Evolutionary conservation across 2,888 invertebrate species (phyloP), one percentile per base, ranked within the genome.

Genomic region (Brachylomia viminalis): DNA sequence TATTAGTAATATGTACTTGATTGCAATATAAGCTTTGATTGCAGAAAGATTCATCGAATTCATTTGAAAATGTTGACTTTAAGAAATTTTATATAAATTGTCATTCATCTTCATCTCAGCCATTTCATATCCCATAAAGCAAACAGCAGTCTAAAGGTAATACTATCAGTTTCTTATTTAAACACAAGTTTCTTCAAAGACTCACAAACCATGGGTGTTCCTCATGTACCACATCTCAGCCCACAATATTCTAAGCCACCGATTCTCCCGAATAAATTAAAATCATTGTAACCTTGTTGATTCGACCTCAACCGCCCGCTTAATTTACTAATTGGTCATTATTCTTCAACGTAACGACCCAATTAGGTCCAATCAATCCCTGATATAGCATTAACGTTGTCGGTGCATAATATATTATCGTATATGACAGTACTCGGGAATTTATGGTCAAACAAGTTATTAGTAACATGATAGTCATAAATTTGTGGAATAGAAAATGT

Each of bases 261-360:
- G 56, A 82, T 75, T 88, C 87, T 87, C 87, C 88, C 90, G 89
- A 90, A 90, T 92, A 91, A 89, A 89, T 87, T 89, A 90, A 90
- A 90, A 89, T 87, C 86, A 87, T 90, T 88, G 87, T 90, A 91
- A 90, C 91, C 90, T 87, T 83, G 91, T 92, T 91, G 90, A 90
- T 90, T 83, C 90, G 87, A 92, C 91, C 90, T 92, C 89, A 88
- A 90, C 90, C 88, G 90, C 89, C 91, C 92, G 91, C 91, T 94
- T 93, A 94, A 95, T 95, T 93, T 93, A 93, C 94, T 94, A 95
- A 96, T 95, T 95, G 95, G 92, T 93, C 92, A 95, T 95, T 93
- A 94, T 93, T 94, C 93, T 92, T 93, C 92, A 90, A 92, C 90
- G 90, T 94, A 94, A 95, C 94, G 92, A 93, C 90, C 94, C 95